These are phyloP conservation scores for Ammodytes marinus DNA, from an alignment of 2,113 vertebrate genomes.

Conservation along the genomic window DNA sequence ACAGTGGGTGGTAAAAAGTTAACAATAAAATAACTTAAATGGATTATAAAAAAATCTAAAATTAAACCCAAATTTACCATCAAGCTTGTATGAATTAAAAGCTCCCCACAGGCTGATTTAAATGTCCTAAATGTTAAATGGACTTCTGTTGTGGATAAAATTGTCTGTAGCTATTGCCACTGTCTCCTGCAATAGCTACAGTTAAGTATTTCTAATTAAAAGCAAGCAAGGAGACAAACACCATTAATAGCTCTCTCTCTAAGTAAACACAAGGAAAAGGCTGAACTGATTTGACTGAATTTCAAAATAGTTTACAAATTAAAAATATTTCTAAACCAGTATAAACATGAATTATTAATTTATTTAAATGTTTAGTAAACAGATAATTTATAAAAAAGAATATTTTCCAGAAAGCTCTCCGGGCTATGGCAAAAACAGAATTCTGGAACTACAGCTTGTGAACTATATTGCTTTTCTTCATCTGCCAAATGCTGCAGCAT, in stretches of 20 bases:
- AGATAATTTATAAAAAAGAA: slow-evolving; percentile 29
- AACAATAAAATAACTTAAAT: not conserved
- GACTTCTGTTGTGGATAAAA: not conserved
- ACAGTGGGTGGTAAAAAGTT: not conserved
- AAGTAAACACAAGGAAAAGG: not conserved
- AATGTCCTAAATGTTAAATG: not conserved
- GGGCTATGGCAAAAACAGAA: slow-evolving; percentile 51
- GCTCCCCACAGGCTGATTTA: not conserved
- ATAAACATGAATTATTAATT: slow-evolving; percentile 39
- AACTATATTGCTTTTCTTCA: slow-evolving; percentile 61
- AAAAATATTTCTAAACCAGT: slow-evolving; percentile 33
- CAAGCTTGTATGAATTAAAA: not conserved
- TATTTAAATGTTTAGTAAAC: slow-evolving; percentile 42
- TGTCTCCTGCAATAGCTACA: not conserved
- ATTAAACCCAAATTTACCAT: not conserved
- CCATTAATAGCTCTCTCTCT: not conserved
- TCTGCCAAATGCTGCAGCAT: slow-evolving; percentile 79
- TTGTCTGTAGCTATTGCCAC: too few relatives aligned
- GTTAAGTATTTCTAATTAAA: not conserved
- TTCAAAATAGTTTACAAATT: slow-evolving; percentile 30
- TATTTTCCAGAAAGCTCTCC: slow-evolving; percentile 61
- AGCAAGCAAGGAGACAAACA: not conserved
- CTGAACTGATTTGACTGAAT: slow-evolving; percentile 42
- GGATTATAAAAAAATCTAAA: not conserved
- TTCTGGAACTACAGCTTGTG: slow-evolving; percentile 63